These are phyloP conservation scores for Labroides dimidiatus DNA, from an alignment of 2,797 vertebrate species.

Conservation along the genomic window DNA sequence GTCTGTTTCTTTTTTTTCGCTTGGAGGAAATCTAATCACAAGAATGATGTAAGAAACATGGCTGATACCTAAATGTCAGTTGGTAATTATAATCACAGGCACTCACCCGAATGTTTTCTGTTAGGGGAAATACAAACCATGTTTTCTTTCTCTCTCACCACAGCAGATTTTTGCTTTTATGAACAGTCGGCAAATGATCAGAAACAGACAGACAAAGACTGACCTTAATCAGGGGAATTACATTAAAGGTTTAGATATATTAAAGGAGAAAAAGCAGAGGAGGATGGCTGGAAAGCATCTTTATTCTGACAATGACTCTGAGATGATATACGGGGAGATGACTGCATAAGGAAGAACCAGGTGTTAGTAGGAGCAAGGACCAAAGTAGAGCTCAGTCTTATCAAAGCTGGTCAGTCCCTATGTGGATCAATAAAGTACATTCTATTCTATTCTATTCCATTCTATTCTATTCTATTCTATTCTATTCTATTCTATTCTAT, in stretches of 20 bases:
- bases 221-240: slow-evolving; percentile 53
- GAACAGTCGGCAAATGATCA: slow-evolving; percentile 67
- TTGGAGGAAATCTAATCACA: slow-evolving; percentile 62
- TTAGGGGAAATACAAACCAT: slow-evolving; percentile 71
- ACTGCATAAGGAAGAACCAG: slow-evolving; percentile 18
- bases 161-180: slow-evolving; percentile 60
- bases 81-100: slow-evolving; percentile 69
- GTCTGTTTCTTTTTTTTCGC: slow-evolving; percentile 61
- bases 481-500: no score
- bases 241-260: slow-evolving; percentile 60
- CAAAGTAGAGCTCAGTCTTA: no score
- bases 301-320: slow-evolving; percentile 26
- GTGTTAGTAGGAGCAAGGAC: slow-evolving; percentile 16
- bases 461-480: no score
- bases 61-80: slow-evolving; percentile 46
- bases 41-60: slow-evolving; percentile 52
- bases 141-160: slow-evolving; percentile 58
- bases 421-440: no score
- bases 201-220: slow-evolving; percentile 70
- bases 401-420: no score
- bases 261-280: slow-evolving; percentile 45
- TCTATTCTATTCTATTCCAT: no score
- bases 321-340: slow-evolving; percentile 22
- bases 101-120: slow-evolving; percentile 48
- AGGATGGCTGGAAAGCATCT: slow-evolving; percentile 59